Conservation (phyloP, 2,797 vertebrate genomes). For the Myiotriccus ornatus region DNA sequence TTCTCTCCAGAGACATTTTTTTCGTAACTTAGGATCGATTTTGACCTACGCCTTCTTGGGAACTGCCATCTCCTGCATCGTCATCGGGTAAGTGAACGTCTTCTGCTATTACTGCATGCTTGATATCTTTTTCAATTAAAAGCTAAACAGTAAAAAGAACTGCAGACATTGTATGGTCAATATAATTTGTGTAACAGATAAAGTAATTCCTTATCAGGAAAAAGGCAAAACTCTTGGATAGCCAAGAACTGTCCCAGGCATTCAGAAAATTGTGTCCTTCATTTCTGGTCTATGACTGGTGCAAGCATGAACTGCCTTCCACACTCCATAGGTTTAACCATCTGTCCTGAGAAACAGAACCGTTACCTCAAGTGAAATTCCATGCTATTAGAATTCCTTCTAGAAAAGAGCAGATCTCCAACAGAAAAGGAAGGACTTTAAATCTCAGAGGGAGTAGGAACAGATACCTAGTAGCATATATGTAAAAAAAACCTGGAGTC, state of each 20-base stretch:
- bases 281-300: not conserved
- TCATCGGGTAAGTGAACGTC: constrained; percentile 82
- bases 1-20: constrained; percentile 80
- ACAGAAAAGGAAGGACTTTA: not conserved
- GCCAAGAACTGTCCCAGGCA: not conserved
- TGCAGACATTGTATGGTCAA: not conserved
- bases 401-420: not conserved
- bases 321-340: not conserved
- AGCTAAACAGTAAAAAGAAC: not conserved
- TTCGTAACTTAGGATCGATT: constrained; percentile 84
- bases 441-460: not conserved
- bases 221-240: not conserved
- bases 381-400: not conserved
- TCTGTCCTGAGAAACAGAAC: not conserved
- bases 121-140: not conserved
- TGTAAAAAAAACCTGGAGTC: not conserved
- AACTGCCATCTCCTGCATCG: constrained; percentile 82
- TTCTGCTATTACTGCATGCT: not conserved
- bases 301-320: not conserved
- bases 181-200: not conserved
- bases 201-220: not conserved
- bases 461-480: not conserved
- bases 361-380: not conserved
- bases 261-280: not conserved
- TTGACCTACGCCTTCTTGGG: constrained; percentile 85